These are phyloP conservation scores for Drosophila merina DNA, from an alignment of 2,888 invertebrate genomes.

Conservation along the genomic window DNA sequence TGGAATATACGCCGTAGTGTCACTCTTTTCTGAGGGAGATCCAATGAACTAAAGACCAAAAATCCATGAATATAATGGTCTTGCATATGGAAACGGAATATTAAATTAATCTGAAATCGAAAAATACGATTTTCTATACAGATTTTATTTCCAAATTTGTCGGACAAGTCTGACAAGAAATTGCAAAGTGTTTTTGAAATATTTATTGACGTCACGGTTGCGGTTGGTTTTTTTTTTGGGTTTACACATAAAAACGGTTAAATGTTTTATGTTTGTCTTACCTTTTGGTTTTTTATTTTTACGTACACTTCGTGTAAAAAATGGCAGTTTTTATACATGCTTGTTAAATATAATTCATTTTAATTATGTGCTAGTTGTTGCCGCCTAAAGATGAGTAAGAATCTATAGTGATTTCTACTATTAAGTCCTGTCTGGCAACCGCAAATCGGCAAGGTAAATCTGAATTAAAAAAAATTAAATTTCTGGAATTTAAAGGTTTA, in stretches of 20 bases:
- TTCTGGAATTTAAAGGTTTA: constrained; percentile 63
- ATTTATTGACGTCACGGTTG: constrained; percentile 48
- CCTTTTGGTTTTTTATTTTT: constrained; percentile 42
- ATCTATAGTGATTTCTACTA: constrained; percentile 2
- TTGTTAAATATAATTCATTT: constrained; percentile 54
- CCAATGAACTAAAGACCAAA: constrained; percentile 27
- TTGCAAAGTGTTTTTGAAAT: constrained; percentile 10
- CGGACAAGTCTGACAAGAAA: constrained; percentile 1
- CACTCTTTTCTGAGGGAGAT: constrained; percentile 37
- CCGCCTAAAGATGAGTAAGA: constrained; percentile 56
- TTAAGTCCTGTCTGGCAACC: constrained; percentile 25
- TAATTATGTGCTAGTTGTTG: constrained; percentile 72
- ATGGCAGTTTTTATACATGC: constrained; percentile 80
- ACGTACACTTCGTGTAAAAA: constrained; percentile 81
- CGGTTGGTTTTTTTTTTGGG: constrained; percentile 8
- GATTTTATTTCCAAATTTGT: not conserved
- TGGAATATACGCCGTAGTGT: constrained; percentile 53
- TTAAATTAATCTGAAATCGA: not conserved
- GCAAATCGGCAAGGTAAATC: constrained; percentile 17
- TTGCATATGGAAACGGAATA: constrained; percentile 12
- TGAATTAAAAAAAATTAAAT: constrained; percentile 8
- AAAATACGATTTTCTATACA: no score
- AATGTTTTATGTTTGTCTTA: constrained; percentile 42
- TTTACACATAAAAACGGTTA: constrained; percentile 69
- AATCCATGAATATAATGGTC: constrained; percentile 1